phyloP scores from a whole-genome alignment of 2,888 invertebrate genomes.

The Eucriotettix oculatus region DNA sequence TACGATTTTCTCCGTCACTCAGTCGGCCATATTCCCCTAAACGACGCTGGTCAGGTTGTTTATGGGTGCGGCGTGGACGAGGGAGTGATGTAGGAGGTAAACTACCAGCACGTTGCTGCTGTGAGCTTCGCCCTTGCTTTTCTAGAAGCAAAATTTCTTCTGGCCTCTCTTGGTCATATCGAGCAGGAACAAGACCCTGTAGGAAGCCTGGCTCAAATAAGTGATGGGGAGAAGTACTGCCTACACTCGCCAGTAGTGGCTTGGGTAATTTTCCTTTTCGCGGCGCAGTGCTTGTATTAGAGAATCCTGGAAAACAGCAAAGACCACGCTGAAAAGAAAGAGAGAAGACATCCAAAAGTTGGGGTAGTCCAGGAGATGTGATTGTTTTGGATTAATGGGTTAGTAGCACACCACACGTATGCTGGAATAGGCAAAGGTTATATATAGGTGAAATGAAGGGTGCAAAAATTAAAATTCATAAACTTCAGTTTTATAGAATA shows the following conservation, averaged over 20 bases:
- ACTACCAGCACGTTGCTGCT: constrained; percentile 51
- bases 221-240: constrained; percentile 18
- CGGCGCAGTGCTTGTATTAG: constrained; percentile 57
- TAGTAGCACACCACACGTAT: constrained; percentile 9
- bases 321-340: constrained; percentile 59
- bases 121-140: constrained; percentile 59
- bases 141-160: constrained; percentile 59
- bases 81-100: constrained; percentile 57
- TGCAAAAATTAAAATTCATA: no score
- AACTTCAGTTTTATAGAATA: no score
- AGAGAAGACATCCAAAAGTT: constrained; percentile 27
- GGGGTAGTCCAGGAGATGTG: constrained; percentile 26
- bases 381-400: constrained; percentile 8
- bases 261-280: constrained; percentile 61
- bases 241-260: constrained; percentile 53
- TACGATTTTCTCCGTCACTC: constrained; percentile 26
- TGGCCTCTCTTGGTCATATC: constrained; percentile 23
- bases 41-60: constrained; percentile 14
- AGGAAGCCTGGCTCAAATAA: constrained; percentile 17
- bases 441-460: no score
- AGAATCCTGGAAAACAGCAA: constrained; percentile 72
- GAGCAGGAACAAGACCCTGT: constrained; percentile 24
- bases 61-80: constrained; percentile 32
- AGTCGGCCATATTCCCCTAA: constrained; percentile 48
- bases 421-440: neutral